Evolutionary conservation across 1,140 invertebrate species (phyloP), one percentile per base, ranked within the genome.

Genomic region (Hydropsyche tenuis): DNA sequence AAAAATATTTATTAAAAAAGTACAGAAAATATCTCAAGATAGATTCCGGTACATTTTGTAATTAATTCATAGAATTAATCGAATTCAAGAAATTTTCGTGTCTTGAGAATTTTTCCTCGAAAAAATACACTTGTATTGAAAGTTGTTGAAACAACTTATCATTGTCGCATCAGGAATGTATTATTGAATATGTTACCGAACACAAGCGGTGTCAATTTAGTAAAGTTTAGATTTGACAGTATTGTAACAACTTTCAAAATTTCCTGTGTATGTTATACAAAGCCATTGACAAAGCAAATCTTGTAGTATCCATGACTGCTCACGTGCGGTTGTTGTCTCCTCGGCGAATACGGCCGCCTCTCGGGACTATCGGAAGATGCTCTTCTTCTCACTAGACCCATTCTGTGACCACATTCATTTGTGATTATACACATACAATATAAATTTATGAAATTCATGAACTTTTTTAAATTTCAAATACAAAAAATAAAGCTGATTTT

Each of bases 281-380:
- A 84, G 82, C 85, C 85, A 82, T 86, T 86, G 79, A 86, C 85
- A 86, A 86, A 85, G 85, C 85, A 86, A 77, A 86, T 86, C 82
- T 86, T 86, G 83, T 86, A 86, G 84, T 86, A 86, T 77, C 83
- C 84, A 79, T 81, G 79, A 80, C 82, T 85, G 76, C 74, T 75
- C 74, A 75, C 74, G 82, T 83, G 84, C 81, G 84, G 84, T 76
- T 80, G 81, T 65, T 81, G 81, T 71, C 83, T 80, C 12, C 84
- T 81, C 11, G 84, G 84, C 3, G 85, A 85, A 79, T 84, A 84
- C 0, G 85, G 85, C 43, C 84, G 80, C 70, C 84, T 82, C 76
- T 82, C 83, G 18, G 85, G 85, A 80, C 84, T 85, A 83, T 85
- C 85, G 79, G 85, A 86, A 12, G 85, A 86, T 25, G 85, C 85